Conservation (phyloP, 2,888 invertebrate genomes). For the Ellobium chinense region DNA sequence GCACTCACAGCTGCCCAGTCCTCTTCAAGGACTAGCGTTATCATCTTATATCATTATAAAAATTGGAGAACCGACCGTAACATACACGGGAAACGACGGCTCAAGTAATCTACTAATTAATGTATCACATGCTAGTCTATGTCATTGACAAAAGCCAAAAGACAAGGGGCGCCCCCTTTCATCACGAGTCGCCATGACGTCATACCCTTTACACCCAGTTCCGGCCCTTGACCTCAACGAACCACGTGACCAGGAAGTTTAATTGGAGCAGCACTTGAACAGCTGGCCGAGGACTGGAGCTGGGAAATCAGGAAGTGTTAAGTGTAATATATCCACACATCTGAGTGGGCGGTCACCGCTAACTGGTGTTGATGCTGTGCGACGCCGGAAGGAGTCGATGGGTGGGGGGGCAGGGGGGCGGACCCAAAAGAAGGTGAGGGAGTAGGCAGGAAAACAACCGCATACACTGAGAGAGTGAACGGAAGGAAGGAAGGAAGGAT, state of each 20-base stretch:
- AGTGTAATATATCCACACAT: not conserved
- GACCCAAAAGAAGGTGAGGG: not conserved
- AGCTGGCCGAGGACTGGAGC: not conserved
- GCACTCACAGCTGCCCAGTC: no score
- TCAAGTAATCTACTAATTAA: no score
- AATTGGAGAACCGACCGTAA: no score
- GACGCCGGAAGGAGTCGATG: not conserved
- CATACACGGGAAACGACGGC: no score
- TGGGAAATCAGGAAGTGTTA: slow-evolving; percentile 10
- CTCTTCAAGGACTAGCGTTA: no score
- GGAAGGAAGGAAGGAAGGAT: not conserved
- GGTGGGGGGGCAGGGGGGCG: not conserved
- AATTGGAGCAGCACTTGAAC: not conserved
- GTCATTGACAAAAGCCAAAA: no score
- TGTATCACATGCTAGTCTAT: no score
- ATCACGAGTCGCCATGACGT: no score
- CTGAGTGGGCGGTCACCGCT: not conserved
- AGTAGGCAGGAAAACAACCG: not conserved
- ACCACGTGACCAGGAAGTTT: slow-evolving; percentile 11
- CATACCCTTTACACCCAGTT: no score
- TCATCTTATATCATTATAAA: no score
- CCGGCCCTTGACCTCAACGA: slow-evolving; percentile 1
- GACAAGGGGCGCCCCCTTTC: no score
- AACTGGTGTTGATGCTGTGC: no score
- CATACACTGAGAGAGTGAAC: not conserved